Evolutionary conservation across 1,140 invertebrate species (phyloP).

Genomic region (Drosophila sp.): DNA sequence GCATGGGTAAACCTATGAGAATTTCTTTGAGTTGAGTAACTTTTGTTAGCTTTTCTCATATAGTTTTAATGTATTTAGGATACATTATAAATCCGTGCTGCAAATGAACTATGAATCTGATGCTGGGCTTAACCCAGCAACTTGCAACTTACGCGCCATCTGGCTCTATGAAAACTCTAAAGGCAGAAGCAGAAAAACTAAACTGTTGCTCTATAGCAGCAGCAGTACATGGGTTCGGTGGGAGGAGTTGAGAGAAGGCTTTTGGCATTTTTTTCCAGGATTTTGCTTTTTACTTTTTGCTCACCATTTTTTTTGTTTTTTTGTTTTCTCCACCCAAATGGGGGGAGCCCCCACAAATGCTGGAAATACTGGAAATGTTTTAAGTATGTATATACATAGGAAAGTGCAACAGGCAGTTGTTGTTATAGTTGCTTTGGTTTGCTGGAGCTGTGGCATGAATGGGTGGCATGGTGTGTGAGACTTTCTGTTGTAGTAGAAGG

Average conservation of each 20-base stretch:
- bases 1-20: no score
- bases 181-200: slow-evolving; percentile 58
- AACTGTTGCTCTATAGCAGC: slow-evolving; percentile 60
- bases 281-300: slow-evolving; percentile 51
- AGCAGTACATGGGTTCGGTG: slow-evolving; percentile 7
- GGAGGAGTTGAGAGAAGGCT: slow-evolving; percentile 49
- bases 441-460: neutral
- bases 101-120: slow-evolving; percentile 1
- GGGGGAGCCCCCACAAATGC: slow-evolving; percentile 30
- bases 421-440: slow-evolving; percentile 46
- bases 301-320: slow-evolving; percentile 44
- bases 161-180: slow-evolving; percentile 31
- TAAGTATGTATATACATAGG: slow-evolving; percentile 51
- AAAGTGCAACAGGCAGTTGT: slow-evolving; percentile 77
- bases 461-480: slow-evolving; percentile 18
- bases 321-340: slow-evolving; percentile 32
- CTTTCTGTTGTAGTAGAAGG: slow-evolving; percentile 35
- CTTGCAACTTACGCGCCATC: slow-evolving; percentile 11
- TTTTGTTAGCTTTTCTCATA: no score
- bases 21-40: no score
- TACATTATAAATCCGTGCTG: slow-evolving; percentile 3
- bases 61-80: neutral
- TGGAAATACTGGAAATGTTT: slow-evolving; percentile 47
- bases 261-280: slow-evolving; percentile 49
- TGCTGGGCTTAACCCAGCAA: neutral